Evolutionary conservation across 2,888 invertebrate genomes (phyloP).

Genomic region (Hypselothyrea guttata): DNA sequence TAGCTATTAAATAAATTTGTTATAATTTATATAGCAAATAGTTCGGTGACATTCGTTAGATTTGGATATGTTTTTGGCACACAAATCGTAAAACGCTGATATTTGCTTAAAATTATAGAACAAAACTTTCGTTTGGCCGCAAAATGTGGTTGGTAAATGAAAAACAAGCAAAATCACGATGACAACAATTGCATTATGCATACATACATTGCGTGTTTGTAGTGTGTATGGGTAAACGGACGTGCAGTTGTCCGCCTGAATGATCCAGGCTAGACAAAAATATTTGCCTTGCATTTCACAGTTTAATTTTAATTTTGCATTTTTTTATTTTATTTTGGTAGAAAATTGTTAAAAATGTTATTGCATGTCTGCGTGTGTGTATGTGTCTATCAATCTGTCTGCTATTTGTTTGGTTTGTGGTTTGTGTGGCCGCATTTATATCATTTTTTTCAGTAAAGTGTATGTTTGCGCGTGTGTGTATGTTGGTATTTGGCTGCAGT

Average conservation of each 20-base stretch:
- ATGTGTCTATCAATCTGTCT: conserved; percentile 47
- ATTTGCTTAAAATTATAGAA: conserved; percentile 71
- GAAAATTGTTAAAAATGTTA: conserved; percentile 56
- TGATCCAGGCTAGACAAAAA: conserved; percentile 69
- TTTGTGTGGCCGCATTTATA: conserved; percentile 72
- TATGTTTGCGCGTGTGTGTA: conserved; percentile 22
- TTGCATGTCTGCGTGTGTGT: conserved; percentile 30
- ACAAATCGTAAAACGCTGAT: conserved; percentile 28
- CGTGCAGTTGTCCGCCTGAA: conserved; percentile 38
- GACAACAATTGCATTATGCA: conserved; percentile 35
- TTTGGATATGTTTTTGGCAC: too few relatives aligned
- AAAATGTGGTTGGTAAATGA: conserved; percentile 66
- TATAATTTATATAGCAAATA: too few relatives aligned
- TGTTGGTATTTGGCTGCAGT: conserved; percentile 4
- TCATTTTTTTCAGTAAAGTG: conserved; percentile 55
- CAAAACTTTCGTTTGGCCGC: conserved; percentile 56
- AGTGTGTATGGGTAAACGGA: conserved; percentile 8
- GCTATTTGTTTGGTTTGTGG: conserved; percentile 69
- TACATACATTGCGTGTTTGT: too few relatives aligned
- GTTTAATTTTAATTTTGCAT: conserved; percentile 60
- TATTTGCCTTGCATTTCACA: conserved; percentile 68
- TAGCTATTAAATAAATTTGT: neutral
- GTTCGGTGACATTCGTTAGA: conserved; percentile 5
- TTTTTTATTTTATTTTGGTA: conserved; percentile 7
- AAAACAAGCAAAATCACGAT: conserved; percentile 70